These are phyloP conservation scores for Microctenopoma stevenorrisi DNA, from an alignment of 2,797 vertebrate genomes.

Conservation along the genomic window DNA sequence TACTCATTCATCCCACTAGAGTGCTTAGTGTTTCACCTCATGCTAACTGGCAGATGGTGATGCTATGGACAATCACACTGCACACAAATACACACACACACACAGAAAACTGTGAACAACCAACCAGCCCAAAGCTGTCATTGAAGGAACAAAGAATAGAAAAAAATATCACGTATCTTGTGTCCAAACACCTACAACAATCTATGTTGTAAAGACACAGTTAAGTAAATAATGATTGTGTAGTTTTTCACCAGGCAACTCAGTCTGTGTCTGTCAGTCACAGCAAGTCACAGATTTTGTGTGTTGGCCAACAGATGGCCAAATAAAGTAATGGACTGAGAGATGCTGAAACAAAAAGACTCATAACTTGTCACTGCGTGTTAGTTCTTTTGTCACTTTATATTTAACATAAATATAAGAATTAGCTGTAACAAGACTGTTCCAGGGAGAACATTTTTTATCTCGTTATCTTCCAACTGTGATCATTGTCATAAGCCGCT, in stretches of 20 bases:
- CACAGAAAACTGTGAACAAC: not conserved
- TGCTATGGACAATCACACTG: conserved; percentile 84
- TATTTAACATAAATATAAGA: too few species aligned
- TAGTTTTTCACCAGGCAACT: not conserved
- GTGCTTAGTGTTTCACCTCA: conserved; percentile 79
- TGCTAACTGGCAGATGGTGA: conserved; percentile 81
- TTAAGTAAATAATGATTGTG: not conserved
- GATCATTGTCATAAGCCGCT: too few species aligned
- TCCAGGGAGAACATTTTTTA: too few species aligned
- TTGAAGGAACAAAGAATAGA: conserved; percentile 8
- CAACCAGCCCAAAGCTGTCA: conserved; percentile 19
- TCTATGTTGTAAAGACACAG: not conserved
- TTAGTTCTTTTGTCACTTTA: too few species aligned
- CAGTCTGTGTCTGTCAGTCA: too few species aligned
- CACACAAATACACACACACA: conserved; percentile 4
- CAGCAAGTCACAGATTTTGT: not conserved
- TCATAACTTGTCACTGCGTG: too few species aligned
- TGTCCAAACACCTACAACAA: not conserved
- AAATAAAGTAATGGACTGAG: too few species aligned
- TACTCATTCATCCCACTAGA: conserved; percentile 73
- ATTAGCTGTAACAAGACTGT: too few species aligned
- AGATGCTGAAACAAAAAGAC: too few species aligned
- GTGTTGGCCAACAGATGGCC: not conserved
- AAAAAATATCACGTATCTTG: not conserved
- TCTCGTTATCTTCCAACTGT: too few species aligned